Percentiles rank a stretch among this genome's conserved stretches.
These are phyloP conservation scores for Chelonoidis abingdonii DNA, from an alignment of 2,113 vertebrate species.

Conservation along the genomic window DNA sequence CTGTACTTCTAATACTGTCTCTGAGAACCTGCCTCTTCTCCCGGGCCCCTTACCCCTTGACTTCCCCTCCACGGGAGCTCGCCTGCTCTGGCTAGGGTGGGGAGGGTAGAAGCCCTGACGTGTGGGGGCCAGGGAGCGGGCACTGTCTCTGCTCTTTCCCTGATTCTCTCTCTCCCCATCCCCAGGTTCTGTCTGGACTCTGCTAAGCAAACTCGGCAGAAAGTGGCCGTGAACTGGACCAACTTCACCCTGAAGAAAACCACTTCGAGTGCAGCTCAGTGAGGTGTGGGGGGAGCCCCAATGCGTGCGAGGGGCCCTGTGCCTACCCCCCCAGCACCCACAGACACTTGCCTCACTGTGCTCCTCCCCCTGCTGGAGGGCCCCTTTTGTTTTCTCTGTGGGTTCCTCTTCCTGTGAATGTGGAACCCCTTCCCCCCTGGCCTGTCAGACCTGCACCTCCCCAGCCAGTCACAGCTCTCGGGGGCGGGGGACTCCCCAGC, in stretches of 20 bases:
- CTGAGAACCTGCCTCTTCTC: no score
- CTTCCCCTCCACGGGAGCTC: neutral
- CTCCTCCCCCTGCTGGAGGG: neutral
- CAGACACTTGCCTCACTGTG: slow-evolving; percentile 62
- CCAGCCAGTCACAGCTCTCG: neutral
- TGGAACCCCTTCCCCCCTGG: slow-evolving; percentile 20
- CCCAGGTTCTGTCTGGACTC: slow-evolving; percentile 98
- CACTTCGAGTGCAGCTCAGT: slow-evolving; percentile 95
- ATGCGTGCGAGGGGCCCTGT: neutral
- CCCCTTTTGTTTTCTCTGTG: neutral
- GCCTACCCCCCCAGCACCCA: neutral
- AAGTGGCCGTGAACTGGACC: slow-evolving; percentile 99
- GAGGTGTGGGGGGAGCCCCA: slow-evolving; percentile 71
- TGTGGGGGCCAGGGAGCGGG: neutral
- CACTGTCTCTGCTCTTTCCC: neutral
- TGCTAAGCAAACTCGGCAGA: slow-evolving; percentile 98
- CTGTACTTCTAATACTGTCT: no score
- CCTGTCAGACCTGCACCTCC: neutral
- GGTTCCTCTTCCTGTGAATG: slow-evolving; percentile 5
- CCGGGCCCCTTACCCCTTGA: no score
- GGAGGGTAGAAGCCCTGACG: neutral
- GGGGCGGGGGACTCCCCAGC: neutral
- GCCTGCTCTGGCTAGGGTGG: no score
- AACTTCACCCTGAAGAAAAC: slow-evolving; percentile 99
- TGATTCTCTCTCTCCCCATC: neutral